Conservation (phyloP, 2,113 vertebrate species). For the Pterocles gutturalis region DNA sequence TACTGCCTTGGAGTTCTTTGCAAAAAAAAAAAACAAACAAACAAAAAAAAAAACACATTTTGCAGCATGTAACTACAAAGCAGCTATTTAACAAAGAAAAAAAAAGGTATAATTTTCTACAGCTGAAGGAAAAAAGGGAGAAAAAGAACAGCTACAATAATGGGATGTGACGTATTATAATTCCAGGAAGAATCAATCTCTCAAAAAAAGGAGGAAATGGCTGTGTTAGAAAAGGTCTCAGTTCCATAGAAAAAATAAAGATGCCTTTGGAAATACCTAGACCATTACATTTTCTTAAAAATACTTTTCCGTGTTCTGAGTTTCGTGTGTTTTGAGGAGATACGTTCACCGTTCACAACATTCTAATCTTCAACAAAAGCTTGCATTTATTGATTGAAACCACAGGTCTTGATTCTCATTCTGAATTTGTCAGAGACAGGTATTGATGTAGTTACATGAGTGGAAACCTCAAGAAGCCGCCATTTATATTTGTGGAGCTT, state of each 20-base stretch:
- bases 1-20: not conserved
- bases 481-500: not conserved
- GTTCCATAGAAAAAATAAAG: not conserved
- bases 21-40: not conserved
- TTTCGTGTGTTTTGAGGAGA: not conserved
- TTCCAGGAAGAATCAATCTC: not conserved
- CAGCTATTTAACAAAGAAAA: no score
- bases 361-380: not conserved
- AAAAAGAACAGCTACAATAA: not conserved
- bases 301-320: not conserved
- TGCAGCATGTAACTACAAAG: no score
- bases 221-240: not conserved
- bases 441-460: not conserved
- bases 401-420: not conserved
- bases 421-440: not conserved
- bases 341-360: not conserved
- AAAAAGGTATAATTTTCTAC: not conserved
- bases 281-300: not conserved
- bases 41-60: not conserved
- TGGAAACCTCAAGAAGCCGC: not conserved
- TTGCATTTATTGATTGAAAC: not conserved
- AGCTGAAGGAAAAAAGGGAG: not conserved
- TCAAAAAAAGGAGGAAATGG: not conserved
- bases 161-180: not conserved
- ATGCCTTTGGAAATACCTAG: not conserved